These are phyloP conservation scores for Pedicia rivosa DNA, from an alignment of 2,888 invertebrate genomes.

Conservation along the genomic window DNA sequence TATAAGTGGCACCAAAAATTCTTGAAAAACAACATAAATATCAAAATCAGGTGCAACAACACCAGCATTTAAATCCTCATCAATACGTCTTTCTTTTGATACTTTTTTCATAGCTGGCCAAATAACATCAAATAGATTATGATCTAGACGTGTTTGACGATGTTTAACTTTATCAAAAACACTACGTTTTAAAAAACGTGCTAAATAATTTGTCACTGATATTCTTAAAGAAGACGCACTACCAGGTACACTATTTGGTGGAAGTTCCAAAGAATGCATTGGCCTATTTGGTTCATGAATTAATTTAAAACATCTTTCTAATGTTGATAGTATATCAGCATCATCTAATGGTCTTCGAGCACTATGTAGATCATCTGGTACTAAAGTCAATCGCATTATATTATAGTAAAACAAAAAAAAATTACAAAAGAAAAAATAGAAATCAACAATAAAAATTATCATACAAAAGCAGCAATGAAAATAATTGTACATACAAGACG, in stretches of 20 bases:
- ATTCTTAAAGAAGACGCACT: constrained; percentile 41
- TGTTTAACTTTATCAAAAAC: constrained; percentile 59
- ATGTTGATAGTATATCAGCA: constrained; percentile 49
- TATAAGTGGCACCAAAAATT: constrained; percentile 67
- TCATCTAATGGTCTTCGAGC: constrained; percentile 55
- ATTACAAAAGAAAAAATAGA: too few relatives aligned
- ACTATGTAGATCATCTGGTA: constrained; percentile 57
- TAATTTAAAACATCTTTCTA: constrained; percentile 61
- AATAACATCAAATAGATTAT: constrained; percentile 74
- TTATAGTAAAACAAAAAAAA: too few relatives aligned
- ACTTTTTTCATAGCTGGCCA: constrained; percentile 78
- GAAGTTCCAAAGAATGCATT: constrained; percentile 5
- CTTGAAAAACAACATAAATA: constrained; percentile 66
- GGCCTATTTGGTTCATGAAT: constrained; percentile 37
- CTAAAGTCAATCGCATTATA: constrained; percentile 36
- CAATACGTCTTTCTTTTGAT: constrained; percentile 38
- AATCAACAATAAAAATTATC: not conserved
- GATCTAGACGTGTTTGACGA: constrained; percentile 66
- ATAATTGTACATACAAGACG: too few relatives aligned
- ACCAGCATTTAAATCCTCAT: constrained; percentile 57
- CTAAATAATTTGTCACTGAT: constrained; percentile 41
- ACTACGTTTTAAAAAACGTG: constrained; percentile 55
- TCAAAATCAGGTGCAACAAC: constrained; percentile 76
- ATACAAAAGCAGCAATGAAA: too few relatives aligned
- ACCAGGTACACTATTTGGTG: constrained; percentile 28